A percentile compares a stretch with the other conserved stretches of the same genome.
Conservation (phyloP, 2,113 vertebrate species). For the Craseonycteris thonglongyai region DNA sequence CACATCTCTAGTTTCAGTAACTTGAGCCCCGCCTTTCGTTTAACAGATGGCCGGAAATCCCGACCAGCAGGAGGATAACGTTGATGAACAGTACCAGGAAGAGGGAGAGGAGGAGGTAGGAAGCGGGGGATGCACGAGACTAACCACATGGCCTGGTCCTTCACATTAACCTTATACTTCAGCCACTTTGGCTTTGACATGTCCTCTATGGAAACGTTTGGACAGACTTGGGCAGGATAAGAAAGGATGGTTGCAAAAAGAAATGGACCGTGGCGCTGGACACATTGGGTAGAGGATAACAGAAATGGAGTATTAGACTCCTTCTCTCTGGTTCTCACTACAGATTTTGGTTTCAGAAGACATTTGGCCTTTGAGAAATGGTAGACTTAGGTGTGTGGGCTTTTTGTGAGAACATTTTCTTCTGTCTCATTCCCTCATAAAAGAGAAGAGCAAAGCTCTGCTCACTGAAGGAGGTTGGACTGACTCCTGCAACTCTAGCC, state of each 20-base stretch:
- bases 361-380: background rate
- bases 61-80: slow-evolving; percentile 95
- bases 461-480: background rate
- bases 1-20: background rate
- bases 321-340: background rate
- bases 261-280: background rate
- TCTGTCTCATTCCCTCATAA: background rate
- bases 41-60: slow-evolving; percentile 95
- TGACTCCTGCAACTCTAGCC: background rate
- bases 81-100: slow-evolving; percentile 97
- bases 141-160: fast-evolving
- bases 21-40: slow-evolving; percentile 42
- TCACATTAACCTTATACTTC: background rate
- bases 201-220: background rate
- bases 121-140: background rate
- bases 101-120: slow-evolving; percentile 95
- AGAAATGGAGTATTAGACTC: background rate
- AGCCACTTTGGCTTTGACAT: background rate
- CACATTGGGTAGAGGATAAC: background rate
- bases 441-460: background rate
- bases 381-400: background rate
- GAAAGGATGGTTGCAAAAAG: background rate
- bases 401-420: background rate
- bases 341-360: background rate
- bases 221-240: background rate